Evolutionary conservation across 2,797 vertebrate genomes (phyloP), one percentile per base, ranked within the genome.

Genomic region (Spondyliosoma cantharus): DNA sequence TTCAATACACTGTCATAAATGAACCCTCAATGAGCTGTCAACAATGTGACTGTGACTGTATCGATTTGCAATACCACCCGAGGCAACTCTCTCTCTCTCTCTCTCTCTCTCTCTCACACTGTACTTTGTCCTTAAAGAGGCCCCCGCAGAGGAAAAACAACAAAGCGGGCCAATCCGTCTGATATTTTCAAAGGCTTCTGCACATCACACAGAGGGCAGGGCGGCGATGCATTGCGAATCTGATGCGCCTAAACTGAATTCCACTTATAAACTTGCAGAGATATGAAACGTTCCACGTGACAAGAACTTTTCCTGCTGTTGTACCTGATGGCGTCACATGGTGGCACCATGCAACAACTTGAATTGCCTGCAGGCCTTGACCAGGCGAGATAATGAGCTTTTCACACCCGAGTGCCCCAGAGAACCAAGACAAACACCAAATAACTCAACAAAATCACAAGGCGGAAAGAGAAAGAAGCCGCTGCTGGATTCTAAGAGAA

Each of bases 321-420:
- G 2, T 27, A 32, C 29, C 14, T 25, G n/a, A 13, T 20, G 15
- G 5, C 17, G 15, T 48, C 37, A 91, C 91, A 87, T 22, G 90
- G 86, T 85, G 92, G 89, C 88, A 68, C 82, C 59, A 66, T 66
- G 32, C 25, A 22, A 78, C 86, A 71, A 59, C 60, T 73, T 56
- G 32, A 62, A 59, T 48, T 15, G 76, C 27, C 56, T 22, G 19
- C 53, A 19, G 22, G 32, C 15, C 3, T 53, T 32, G 8, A 32
- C n/a, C 43, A 5, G 24, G 27, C 0, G 7, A 11, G 45, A 67
- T n/a, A 27, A 46, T 27, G 6, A 69, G 27, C 20, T 49, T 29
- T 72, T 32, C 14, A 20, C 25, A 7, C 16, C 56, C 7, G 54
- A 20, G 45, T 5, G 27, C 46, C 20, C 13, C 25, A 53, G 59